phyloP scores from a whole-genome alignment of 2,888 invertebrate genomes.

The Chloroclysta siterata region DNA sequence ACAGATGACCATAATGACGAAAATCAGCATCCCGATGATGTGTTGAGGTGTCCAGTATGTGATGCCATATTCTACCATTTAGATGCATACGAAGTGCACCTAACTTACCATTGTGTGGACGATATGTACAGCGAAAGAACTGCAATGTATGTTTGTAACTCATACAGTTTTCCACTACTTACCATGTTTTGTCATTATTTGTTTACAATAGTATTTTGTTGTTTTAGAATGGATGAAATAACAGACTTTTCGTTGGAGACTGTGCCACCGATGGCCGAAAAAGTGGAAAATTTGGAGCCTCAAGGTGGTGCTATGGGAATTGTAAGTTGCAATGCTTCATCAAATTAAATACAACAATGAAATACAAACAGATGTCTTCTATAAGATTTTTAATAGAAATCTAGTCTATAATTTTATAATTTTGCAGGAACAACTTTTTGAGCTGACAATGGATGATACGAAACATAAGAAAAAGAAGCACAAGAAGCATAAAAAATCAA shows the following conservation, averaged over 20 bases:
- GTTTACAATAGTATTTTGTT: conserved; percentile 5
- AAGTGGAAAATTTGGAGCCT: conserved; percentile 58
- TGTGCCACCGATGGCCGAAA: conserved; percentile 74
- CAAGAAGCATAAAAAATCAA: conserved; percentile 78
- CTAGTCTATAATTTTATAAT: not conserved
- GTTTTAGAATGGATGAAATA: conserved; percentile 61
- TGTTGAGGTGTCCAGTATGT: conserved; percentile 87
- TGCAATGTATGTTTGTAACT: conserved; percentile 61
- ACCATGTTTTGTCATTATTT: not conserved
- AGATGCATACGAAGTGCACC: conserved; percentile 87
- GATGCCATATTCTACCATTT: conserved; percentile 87
- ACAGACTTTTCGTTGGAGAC: conserved; percentile 74
- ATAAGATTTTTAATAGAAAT: not conserved
- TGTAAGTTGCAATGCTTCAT: conserved; percentile 51
- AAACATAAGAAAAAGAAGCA: conserved; percentile 68
- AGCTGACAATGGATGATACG: conserved; percentile 66
- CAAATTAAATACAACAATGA: too few relatives aligned
- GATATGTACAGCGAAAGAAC: conserved; percentile 86
- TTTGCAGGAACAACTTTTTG: conserved; percentile 72
- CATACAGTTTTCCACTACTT: not conserved
- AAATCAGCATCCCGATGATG: conserved; percentile 82
- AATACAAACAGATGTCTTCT: not conserved
- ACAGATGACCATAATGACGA: conserved; percentile 81
- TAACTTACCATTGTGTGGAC: conserved; percentile 85
- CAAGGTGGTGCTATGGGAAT: conserved; percentile 56